These are phyloP conservation scores for Hyalella azteca DNA, from an alignment of 2,888 invertebrate species.

Conservation along the genomic window DNA sequence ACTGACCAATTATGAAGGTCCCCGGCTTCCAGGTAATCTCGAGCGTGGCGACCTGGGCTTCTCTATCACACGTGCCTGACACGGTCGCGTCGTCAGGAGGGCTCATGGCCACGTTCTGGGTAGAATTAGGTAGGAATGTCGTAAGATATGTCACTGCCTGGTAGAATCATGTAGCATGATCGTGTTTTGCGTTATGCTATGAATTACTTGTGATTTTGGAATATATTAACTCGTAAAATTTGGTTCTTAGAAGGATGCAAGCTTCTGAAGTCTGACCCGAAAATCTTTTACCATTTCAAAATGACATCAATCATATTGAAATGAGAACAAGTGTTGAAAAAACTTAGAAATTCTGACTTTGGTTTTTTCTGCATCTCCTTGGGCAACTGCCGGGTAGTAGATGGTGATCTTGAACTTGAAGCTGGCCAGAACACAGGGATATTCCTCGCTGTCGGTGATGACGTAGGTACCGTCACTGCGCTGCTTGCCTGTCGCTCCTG, in stretches of 20 bases:
- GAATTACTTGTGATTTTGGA: too few species aligned
- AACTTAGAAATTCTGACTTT: too few species aligned
- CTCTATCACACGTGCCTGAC: constrained; percentile 31
- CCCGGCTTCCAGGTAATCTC: constrained; percentile 44
- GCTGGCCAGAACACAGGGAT: constrained; percentile 52
- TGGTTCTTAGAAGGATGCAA: too few species aligned
- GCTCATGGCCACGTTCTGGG: constrained; percentile 42
- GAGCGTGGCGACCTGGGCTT: constrained; percentile 36
- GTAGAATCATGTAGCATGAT: too few species aligned
- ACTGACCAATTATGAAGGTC: constrained; percentile 38
- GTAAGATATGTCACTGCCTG: too few species aligned
- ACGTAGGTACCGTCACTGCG: constrained; percentile 52
- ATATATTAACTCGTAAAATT: too few species aligned
- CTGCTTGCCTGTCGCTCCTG: constrained; percentile 40
- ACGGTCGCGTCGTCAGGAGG: constrained; percentile 46
- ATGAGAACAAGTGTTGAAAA: too few species aligned
- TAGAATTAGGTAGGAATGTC: neutral
- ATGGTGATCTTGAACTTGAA: constrained; percentile 48
- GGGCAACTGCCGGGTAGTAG: constrained; percentile 42
- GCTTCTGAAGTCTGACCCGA: too few species aligned
- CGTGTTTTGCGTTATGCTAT: too few species aligned
- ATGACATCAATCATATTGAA: too few species aligned
- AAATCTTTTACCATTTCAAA: too few species aligned
- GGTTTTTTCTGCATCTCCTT: neutral
- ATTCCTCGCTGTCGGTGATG: constrained; percentile 45